Evolutionary conservation across 2,113 vertebrate species (phyloP).

Genomic region (Phoenicopterus ruber): DNA sequence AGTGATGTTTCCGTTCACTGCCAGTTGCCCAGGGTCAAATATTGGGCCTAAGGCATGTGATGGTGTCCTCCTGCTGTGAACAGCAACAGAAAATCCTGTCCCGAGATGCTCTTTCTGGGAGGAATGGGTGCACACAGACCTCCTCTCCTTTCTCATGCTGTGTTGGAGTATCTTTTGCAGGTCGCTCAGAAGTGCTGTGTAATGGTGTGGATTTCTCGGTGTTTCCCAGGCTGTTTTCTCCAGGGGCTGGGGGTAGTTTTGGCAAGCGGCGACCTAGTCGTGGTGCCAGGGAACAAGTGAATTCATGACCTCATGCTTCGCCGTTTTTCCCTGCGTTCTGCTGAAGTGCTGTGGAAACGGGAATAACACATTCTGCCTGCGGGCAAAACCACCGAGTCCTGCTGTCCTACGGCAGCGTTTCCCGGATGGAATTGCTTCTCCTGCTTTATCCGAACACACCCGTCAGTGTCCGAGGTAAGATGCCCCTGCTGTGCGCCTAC

Average conservation of each 20-base stretch:
- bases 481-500: background rate
- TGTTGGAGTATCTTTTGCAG: background rate
- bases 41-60: background rate
- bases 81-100: background rate
- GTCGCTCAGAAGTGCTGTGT: background rate
- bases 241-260: background rate
- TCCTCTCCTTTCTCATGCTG: background rate
- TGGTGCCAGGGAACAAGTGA: background rate
- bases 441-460: background rate
- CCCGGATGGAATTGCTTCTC: background rate
- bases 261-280: background rate
- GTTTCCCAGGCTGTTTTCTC: background rate
- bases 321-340: background rate
- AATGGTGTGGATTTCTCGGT: background rate
- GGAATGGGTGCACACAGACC: background rate
- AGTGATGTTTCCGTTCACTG: background rate
- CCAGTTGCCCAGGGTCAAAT: background rate
- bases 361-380: background rate
- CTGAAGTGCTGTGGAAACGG: background rate
- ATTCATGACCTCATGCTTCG: background rate
- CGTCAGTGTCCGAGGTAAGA: rapidly evolving
- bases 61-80: background rate
- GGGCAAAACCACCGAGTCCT: background rate
- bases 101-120: background rate
- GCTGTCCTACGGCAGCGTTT: rapidly evolving